Evolutionary conservation across 2,888 invertebrate species (phyloP).

Genomic region (Linnaemya vulpina): DNA sequence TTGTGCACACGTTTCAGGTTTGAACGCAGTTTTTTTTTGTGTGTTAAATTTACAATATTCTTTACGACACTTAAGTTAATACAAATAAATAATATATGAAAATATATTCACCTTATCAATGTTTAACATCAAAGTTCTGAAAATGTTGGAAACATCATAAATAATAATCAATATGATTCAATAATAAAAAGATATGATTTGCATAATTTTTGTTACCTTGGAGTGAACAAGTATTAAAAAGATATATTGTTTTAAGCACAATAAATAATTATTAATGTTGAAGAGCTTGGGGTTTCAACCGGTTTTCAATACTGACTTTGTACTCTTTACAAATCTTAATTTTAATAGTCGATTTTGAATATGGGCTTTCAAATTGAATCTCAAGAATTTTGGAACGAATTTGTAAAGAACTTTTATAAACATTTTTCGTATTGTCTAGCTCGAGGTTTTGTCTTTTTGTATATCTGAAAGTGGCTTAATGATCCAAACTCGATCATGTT

Average conservation of each 20-base stretch:
- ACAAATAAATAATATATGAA: background rate
- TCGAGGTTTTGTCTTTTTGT: background rate
- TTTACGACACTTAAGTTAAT: background rate
- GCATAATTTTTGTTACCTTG: slow-evolving; percentile 10
- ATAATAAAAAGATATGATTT: background rate
- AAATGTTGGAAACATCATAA: background rate
- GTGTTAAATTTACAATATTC: background rate
- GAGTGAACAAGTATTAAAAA: background rate
- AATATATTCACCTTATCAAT: background rate
- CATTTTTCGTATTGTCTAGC: background rate
- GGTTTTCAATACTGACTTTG: background rate
- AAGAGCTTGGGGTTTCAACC: background rate
- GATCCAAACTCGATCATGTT: background rate
- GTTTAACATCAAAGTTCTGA: slow-evolving; percentile 2
- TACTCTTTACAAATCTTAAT: background rate
- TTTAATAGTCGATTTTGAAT: background rate
- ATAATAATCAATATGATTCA: slow-evolving; percentile 8
- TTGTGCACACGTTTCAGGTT: background rate
- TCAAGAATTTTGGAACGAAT: background rate
- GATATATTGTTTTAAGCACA: slow-evolving; percentile 7
- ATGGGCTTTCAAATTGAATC: background rate
- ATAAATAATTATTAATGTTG: background rate
- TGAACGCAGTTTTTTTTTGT: background rate
- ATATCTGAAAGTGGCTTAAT: background rate
- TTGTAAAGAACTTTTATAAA: background rate